phyloP scores from a whole-genome alignment of 2,888 invertebrate genomes.

The Drosophila multiciliata region DNA sequence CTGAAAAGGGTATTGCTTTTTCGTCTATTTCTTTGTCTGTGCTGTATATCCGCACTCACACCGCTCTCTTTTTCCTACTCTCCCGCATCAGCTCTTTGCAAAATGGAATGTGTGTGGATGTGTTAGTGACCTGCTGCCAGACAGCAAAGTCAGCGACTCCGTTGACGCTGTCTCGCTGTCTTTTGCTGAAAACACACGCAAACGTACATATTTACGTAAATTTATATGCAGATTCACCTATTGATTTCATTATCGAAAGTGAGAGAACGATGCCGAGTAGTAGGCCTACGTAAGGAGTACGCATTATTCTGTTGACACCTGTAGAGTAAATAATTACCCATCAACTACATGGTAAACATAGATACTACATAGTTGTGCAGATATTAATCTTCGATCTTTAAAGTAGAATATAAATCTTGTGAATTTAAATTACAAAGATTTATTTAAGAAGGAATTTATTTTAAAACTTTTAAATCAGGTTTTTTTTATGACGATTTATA shows the following conservation, averaged over 20 bases:
- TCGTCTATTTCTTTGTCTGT: background rate
- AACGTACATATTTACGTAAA: background rate
- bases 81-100: background rate
- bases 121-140: slow-evolving; percentile 5
- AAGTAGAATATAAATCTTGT: background rate
- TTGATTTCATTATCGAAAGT: slow-evolving; percentile 5
- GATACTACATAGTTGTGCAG: background rate
- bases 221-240: background rate
- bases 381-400: background rate
- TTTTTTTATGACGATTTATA: background rate
- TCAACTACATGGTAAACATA: background rate
- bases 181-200: background rate
- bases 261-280: background rate
- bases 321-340: background rate
- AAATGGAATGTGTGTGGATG: background rate
- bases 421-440: background rate
- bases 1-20: background rate
- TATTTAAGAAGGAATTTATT: background rate
- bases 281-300: background rate
- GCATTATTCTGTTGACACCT: background rate
- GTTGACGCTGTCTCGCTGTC: slow-evolving; percentile 1
- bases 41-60: slow-evolving; percentile 1
- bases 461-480: background rate
- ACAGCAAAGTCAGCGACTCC: background rate
- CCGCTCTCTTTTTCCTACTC: background rate